phyloP scores from a whole-genome alignment of 2,113 vertebrate species.

The Lampris megalopsis region DNA sequence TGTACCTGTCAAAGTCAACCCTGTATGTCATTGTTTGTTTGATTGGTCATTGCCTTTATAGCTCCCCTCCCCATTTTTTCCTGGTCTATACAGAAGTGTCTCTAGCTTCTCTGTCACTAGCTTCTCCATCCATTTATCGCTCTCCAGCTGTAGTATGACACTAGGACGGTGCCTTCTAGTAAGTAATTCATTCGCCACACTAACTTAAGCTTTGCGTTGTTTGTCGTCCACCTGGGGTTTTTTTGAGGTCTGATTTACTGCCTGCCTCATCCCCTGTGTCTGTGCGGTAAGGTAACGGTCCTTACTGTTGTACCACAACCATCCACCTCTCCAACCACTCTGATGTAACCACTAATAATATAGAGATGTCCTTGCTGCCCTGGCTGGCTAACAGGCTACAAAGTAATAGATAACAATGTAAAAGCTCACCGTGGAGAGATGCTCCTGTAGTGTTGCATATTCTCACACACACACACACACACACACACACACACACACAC shows the following conservation, averaged over 20 bases:
- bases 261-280: neutral
- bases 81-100: neutral
- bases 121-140: neutral
- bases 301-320: neutral
- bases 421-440: neutral
- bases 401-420: slow-evolving; percentile 21
- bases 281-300: slow-evolving; percentile 11
- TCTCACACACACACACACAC: neutral
- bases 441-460: neutral
- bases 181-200: slow-evolving; percentile 20
- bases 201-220: slow-evolving; percentile 34
- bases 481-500: neutral
- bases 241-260: slow-evolving; percentile 38
- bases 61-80: neutral
- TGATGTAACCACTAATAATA: slow-evolving; percentile 30
- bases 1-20: neutral
- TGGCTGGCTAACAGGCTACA: neutral
- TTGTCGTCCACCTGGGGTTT: slow-evolving; percentile 17
- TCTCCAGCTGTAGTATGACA: neutral
- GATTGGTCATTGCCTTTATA: neutral
- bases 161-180: neutral
- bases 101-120: neutral
- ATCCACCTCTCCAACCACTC: neutral
- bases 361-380: slow-evolving; percentile 1
- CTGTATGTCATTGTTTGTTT: neutral